Evolutionary conservation across 2,888 invertebrate species (phyloP), one percentile per base, ranked within the genome.

Genomic region (Aporophyla nigra): DNA sequence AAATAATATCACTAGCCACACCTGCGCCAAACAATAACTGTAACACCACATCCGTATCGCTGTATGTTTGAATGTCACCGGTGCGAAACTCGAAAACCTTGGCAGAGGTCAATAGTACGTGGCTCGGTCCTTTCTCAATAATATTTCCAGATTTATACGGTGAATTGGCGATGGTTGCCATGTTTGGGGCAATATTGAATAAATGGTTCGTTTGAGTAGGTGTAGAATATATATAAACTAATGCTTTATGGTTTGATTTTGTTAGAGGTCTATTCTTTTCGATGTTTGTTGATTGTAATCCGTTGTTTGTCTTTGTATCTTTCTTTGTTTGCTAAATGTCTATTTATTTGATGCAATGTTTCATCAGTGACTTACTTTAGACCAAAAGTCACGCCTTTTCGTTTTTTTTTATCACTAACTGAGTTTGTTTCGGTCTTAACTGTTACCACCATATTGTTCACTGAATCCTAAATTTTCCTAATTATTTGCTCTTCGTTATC

Each of bases 81-180:
- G 78, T 66, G 78, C 63, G 69, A 81, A 87, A 91, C 90, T 90
- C 80, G 91, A 87, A 90, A 91, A 86, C 95, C 94, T 94, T 95
- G 94, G 85, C 67, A 43, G 86, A 91, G 94, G 94, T 94, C 92
- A 93, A 88, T 91, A 88, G 85, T 91, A 90, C 88, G 83, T 62
- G n/a, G 53, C 69, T 62, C 78, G 59, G 68, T 87, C 91, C 93
- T 91, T 92, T 93, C 92, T 87, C 88, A 73, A 78, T 78, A 76
- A 78, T 78, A 84, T 86, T 83, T 87, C 77, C 85, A 86, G 84
- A 87, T 85, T 83, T 79, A 72, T 68, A 59, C 74, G 54, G 14
- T 49, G 61, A 61, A 69, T 68, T 77, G 65, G 27, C 67, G 66
- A 21, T n/a, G 27, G 40, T 5, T 0, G 61, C 83, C 69, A 10